A percentile compares a stretch with the other conserved stretches of the same genome.
Conservation (phyloP, 2,888 invertebrate genomes). For the Nezara viridula region DNA sequence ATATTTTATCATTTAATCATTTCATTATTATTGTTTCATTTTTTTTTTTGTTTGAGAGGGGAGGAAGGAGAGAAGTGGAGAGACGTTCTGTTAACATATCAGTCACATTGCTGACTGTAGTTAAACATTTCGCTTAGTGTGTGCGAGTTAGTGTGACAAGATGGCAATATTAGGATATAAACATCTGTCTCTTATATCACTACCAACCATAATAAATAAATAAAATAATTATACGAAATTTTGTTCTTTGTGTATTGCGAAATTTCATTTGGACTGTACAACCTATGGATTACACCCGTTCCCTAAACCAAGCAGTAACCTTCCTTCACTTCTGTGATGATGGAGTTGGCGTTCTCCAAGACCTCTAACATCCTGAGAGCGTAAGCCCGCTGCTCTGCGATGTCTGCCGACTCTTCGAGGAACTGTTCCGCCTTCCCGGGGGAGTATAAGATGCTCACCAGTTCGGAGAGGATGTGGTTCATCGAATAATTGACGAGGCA, state of each 20-base stretch:
- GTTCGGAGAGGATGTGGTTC: constrained; percentile 76
- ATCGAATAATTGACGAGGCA: constrained; percentile 76
- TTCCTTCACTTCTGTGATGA: constrained; percentile 61
- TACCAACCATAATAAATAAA: not conserved
- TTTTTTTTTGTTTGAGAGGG: no score
- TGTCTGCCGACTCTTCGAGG: constrained; percentile 74
- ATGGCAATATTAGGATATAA: no score
- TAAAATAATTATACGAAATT: not conserved
- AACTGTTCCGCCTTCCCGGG: constrained; percentile 73
- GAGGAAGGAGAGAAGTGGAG: no score
- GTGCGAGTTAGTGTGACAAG: no score
- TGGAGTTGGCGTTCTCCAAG: constrained; percentile 61
- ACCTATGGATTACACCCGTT: not conserved
- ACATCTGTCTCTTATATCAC: not conserved
- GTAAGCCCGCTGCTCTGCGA: constrained; percentile 67
- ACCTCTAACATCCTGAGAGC: constrained; percentile 58
- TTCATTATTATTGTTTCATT: no score
- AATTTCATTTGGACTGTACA: not conserved
- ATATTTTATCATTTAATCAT: no score
- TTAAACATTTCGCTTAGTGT: no score
- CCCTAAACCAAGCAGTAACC: constrained; percentile 1
- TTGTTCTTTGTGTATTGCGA: not conserved
- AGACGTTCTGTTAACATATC: no score
- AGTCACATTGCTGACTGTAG: no score
- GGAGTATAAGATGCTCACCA: constrained; percentile 76